A percentile compares a stretch with the other conserved stretches of the same genome.
phyloP scores from a whole-genome alignment of 2,888 invertebrate genomes.

The Nasonia oneida region DNA sequence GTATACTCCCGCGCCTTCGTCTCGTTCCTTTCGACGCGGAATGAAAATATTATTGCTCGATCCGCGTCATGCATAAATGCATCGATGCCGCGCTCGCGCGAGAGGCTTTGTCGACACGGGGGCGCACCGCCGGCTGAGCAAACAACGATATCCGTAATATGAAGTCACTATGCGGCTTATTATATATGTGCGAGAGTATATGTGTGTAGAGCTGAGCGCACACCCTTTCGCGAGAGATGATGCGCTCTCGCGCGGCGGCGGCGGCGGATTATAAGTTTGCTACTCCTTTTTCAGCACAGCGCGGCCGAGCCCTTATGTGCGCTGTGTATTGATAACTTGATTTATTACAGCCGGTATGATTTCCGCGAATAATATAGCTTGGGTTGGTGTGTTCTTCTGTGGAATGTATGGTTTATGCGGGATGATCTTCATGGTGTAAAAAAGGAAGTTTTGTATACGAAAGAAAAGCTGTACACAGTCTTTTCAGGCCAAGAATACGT shows the following conservation, averaged over 20 bases:
- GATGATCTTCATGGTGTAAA: too few species aligned
- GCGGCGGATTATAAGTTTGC: neutral
- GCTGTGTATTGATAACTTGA: neutral
- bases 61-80: slow-evolving; percentile 73
- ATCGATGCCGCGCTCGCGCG: slow-evolving; percentile 62
- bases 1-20: neutral
- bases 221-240: neutral
- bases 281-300: neutral
- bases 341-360: neutral
- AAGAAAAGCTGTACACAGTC: too few species aligned
- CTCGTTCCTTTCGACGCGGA: slow-evolving; percentile 59
- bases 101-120: slow-evolving; percentile 62
- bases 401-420: too few species aligned
- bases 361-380: neutral
- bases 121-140: slow-evolving; percentile 72
- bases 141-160: slow-evolving; percentile 76
- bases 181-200: slow-evolving; percentile 46
- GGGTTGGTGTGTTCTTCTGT: too few species aligned
- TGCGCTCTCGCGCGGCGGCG: neutral
- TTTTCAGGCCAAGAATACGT: neutral
- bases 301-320: neutral
- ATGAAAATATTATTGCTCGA: slow-evolving; percentile 77
- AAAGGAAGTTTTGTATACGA: too few species aligned
- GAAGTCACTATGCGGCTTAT: slow-evolving; percentile 70
- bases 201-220: slow-evolving; percentile 29